phyloP scores from a whole-genome alignment of 2,113 vertebrate species.

The Corythoichthys intestinalis region DNA sequence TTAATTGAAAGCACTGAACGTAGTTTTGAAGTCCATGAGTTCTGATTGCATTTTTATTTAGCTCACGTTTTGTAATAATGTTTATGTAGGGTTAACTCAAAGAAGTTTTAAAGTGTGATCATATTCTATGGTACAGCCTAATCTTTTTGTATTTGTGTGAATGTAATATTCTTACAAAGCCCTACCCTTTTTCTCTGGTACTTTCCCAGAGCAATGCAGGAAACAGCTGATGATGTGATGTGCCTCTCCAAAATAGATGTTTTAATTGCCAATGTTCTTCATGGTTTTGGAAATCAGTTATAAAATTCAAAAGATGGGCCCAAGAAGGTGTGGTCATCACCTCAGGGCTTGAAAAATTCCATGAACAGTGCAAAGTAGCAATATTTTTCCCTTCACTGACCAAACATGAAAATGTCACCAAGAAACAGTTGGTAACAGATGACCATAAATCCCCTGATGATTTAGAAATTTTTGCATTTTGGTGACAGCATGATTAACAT shows the following conservation, averaged over 20 bases:
- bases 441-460: neutral
- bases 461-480: neutral
- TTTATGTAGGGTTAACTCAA: too few species aligned
- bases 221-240: neutral
- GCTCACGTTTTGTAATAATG: too few species aligned
- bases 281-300: neutral
- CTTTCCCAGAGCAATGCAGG: neutral
- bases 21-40: neutral
- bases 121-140: too few species aligned
- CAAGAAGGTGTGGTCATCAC: neutral
- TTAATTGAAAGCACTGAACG: neutral
- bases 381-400: neutral
- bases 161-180: too few species aligned
- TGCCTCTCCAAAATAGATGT: neutral
- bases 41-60: neutral
- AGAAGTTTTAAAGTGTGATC: too few species aligned
- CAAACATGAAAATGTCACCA: neutral
- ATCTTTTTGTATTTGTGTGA: too few species aligned
- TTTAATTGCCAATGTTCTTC: neutral
- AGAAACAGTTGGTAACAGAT: neutral
- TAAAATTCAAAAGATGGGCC: neutral
- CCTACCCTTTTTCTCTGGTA: neutral
- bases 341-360: neutral
- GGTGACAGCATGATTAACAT: neutral
- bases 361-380: neutral